Conservation (phyloP, 2,888 invertebrate species). For the Cryptosula pallasiana region DNA sequence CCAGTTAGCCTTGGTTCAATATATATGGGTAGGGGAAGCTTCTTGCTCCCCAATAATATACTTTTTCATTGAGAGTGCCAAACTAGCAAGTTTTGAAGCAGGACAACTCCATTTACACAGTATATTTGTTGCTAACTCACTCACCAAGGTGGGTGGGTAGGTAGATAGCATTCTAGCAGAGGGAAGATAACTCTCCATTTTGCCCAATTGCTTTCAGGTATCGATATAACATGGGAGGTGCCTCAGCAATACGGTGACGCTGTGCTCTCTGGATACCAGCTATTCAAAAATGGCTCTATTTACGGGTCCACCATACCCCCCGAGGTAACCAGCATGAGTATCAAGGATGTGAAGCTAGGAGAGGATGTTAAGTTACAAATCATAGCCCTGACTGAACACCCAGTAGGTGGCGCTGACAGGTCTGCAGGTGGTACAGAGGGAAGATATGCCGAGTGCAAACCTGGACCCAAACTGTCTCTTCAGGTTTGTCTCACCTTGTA, state of each 20-base stretch:
- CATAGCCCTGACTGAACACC: constrained; percentile 51
- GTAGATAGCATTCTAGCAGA: no score
- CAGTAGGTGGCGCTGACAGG: constrained; percentile 40
- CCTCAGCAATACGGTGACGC: constrained; percentile 52
- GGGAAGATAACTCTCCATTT: no score
- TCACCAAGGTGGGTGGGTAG: no score
- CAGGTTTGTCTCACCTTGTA: constrained; percentile 27
- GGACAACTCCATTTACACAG: no score
- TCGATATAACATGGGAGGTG: constrained; percentile 51
- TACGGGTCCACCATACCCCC: constrained; percentile 51
- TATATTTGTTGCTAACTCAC: no score
- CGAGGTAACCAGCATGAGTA: constrained; percentile 45
- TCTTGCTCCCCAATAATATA: no score
- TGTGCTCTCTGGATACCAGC: constrained; percentile 49
- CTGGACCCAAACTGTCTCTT: constrained; percentile 46
- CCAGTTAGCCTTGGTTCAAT: no score
- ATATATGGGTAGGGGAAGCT: background rate
- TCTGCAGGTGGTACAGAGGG: constrained; percentile 31
- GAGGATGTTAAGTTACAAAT: constrained; percentile 49
- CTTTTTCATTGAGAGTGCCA: no score
- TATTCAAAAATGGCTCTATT: constrained; percentile 49
- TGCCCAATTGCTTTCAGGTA: constrained; percentile 26
- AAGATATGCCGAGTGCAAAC: constrained; percentile 46
- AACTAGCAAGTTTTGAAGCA: no score
- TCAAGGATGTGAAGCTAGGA: constrained; percentile 48